Evolutionary conservation across 1,140 invertebrate genomes (phyloP).

Genomic region (Lucilia sericata): DNA sequence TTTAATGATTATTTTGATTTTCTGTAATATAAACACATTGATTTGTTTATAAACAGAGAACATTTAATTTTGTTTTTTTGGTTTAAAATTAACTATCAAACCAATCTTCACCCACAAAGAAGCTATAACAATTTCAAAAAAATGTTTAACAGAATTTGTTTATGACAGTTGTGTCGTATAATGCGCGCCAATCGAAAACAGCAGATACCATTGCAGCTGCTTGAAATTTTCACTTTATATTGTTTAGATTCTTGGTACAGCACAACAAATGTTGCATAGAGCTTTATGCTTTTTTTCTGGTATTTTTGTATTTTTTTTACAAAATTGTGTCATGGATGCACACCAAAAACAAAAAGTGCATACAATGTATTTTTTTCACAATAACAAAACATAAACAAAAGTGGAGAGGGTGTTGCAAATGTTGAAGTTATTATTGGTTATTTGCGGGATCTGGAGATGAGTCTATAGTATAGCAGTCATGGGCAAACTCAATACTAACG

Average conservation of each 20-base stretch:
- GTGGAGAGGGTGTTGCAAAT: not conserved
- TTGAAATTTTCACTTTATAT: not conserved
- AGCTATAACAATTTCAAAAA: too few species aligned
- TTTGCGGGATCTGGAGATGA: not conserved
- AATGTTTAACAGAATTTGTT: not conserved
- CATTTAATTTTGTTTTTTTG: too few species aligned
- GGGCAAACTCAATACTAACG: too few species aligned
- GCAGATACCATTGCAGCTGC: not conserved
- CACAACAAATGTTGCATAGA: not conserved
- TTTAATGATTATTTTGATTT: too few species aligned
- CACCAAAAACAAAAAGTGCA: not conserved
- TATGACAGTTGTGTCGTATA: not conserved
- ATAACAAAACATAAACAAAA: not conserved
- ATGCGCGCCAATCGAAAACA: not conserved
- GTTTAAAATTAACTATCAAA: too few species aligned
- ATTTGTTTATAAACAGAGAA: too few species aligned
- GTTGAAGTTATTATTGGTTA: not conserved
- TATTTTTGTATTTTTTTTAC: not conserved
- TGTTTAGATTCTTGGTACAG: not conserved
- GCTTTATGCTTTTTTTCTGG: not conserved
- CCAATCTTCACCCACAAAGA: not conserved
- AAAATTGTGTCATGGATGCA: constrained; percentile 23
- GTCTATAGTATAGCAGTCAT: too few species aligned
- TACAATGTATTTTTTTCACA: not conserved
- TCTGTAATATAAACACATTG: too few species aligned